Percentiles rank a stretch among this genome's conserved stretches.
Conservation (phyloP, 2,113 vertebrate genomes). For the Anas platyrhynchos region DNA sequence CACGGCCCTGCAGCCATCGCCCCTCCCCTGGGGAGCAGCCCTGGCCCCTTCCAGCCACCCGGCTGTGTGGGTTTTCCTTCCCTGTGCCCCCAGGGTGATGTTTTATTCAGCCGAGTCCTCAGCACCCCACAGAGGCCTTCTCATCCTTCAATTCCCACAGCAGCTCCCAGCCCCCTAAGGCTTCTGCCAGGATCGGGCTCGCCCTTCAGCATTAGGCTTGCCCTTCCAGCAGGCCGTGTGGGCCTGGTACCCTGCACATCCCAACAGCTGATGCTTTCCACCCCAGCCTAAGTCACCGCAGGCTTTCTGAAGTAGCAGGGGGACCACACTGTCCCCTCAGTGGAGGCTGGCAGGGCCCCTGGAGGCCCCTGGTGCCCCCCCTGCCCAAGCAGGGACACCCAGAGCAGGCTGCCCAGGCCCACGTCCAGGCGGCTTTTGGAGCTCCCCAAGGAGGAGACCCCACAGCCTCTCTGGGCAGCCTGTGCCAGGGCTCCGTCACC, state of each 20-base stretch:
- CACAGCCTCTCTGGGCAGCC: no score
- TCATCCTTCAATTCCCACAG: neutral
- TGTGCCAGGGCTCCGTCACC: no score
- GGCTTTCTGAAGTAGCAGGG: neutral
- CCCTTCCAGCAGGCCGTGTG: accelerated
- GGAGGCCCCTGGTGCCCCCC: no score
- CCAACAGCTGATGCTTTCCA: neutral
- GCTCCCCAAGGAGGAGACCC: no score
- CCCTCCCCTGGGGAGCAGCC: no score
- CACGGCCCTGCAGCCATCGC: neutral
- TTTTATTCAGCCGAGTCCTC: neutral
- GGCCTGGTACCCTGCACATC: neutral
- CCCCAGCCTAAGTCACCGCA: neutral
- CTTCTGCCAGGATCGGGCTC: neutral
- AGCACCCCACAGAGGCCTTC: neutral
- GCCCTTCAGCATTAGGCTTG: neutral
- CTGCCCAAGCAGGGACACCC: no score
- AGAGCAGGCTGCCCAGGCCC: no score
- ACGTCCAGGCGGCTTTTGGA: no score
- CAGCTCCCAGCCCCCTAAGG: neutral
- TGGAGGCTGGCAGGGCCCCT: neutral
- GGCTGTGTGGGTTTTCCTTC: neutral
- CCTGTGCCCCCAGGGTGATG: neutral
- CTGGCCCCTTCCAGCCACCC: accelerated
- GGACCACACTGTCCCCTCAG: neutral